Evolutionary conservation across 1,140 invertebrate genomes (phyloP), one percentile per base, ranked within the genome.

Genomic region (Neodiprion fabricii): DNA sequence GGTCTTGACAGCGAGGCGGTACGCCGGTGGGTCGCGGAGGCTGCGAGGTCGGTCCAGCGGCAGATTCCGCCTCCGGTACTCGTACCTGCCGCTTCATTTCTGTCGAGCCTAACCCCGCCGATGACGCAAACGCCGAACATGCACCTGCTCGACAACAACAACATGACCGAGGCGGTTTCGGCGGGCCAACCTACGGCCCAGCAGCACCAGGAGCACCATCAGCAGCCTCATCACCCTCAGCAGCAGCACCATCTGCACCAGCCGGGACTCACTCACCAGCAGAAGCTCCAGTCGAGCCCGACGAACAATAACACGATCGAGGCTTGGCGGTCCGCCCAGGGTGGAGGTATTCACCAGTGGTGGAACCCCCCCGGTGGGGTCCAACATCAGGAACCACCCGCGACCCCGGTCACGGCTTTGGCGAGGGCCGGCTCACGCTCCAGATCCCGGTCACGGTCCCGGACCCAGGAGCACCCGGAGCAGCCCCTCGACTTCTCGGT

Each of bases 241-340:
- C 67, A 67, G 12, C 73, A 72, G 9, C 17, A 67, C 78, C 78
- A 14, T 8, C 78, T 75, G 65, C 80, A 82, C 14, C 80, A 82
- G 14, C 82, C 80, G 11, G 71, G 74, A n/a, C 23, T 72, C n/a
- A 40, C 28, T 40, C 84, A 82, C 61, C 87, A 88, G 49, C 85
- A 87, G 47, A 89, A 89, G 14, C 28, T 40, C 2, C 86, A 88
- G 49, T 84, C 80, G 3, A 89, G 87, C 71, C 87, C 87, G 7
- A 89, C 86, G 8, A 89, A 89, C 75, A 89, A 89, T 68, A 89
- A 89, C 66, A 89, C 86, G 9, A 89, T 88, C 28, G 87, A 88
- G 28, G 85, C 81, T 10, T 89, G 87, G 87, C 80, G 87, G 48
- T 84, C 85, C 10, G 84, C 87, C 8, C 86, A 87, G 53, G 81